Evolutionary conservation across 2,888 invertebrate genomes (phyloP).

Genomic region (Ecdyonurus torrentis): DNA sequence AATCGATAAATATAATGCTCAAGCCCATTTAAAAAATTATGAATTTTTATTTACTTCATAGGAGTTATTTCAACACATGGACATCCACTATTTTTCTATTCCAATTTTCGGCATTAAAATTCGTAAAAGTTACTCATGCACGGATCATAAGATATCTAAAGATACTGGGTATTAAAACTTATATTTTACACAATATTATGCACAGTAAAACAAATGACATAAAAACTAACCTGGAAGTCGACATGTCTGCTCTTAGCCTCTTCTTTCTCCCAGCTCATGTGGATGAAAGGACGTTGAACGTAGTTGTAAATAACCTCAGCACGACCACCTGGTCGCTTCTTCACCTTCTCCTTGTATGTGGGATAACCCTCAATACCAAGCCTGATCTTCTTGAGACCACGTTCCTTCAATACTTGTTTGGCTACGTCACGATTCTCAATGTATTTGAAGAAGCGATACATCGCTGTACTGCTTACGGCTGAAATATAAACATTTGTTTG

Average conservation of each 20-base stretch:
- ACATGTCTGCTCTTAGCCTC: slow-evolving; percentile 98
- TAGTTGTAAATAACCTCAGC: slow-evolving; percentile 99
- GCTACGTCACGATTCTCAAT: slow-evolving; percentile 99
- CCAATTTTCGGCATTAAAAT: no score
- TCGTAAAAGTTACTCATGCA: no score
- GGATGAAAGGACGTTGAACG: slow-evolving; percentile 96
- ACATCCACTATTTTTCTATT: no score
- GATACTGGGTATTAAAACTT: no score
- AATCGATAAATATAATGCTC: no score
- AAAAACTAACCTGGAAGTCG: slow-evolving; percentile 57
- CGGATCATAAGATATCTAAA: no score
- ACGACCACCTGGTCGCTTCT: slow-evolving; percentile 83
- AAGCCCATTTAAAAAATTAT: no score
- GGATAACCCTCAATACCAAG: slow-evolving; percentile 99
- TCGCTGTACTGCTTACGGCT: slow-evolving; percentile 86
- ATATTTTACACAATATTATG: no score
- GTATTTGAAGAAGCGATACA: slow-evolving; percentile 98
- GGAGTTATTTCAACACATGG: no score
- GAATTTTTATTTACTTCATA: no score
- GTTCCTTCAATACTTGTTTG: slow-evolving; percentile 96
- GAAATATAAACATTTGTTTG: slow-evolving; percentile 14
- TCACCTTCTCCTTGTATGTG: slow-evolving; percentile 97
- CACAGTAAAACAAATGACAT: no score
- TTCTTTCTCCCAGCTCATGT: slow-evolving; percentile 99
- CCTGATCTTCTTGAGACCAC: slow-evolving; percentile 95